Evolutionary conservation across 2,888 invertebrate genomes (phyloP), one percentile per base, ranked within the genome.

Genomic region (Megamerina dolium): DNA sequence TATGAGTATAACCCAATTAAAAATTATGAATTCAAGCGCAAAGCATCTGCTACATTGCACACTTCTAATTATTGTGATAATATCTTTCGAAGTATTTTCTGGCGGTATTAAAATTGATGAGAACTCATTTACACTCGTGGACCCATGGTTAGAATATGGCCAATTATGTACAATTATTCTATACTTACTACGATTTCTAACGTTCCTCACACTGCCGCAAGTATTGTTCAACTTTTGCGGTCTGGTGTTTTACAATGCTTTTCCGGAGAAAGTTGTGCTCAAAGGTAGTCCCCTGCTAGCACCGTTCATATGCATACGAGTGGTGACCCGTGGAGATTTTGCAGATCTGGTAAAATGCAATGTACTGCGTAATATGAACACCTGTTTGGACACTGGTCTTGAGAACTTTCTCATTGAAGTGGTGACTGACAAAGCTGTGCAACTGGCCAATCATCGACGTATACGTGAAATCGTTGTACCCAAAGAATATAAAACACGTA

Each of bases 371-470:
- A 94, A 94, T 67, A 82, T 93, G 77, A 85, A 86, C 58, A 83
- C 84, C 52, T 93, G 93, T 64, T 74, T 85, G 52, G 87, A 90
- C 68, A 87, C 88, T 6, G 94, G 94, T 9, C 75, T 96, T 62
- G 93, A 94, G 70, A 94, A 96, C 69, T 96, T 95, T 63, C 82
- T 94, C 64, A 85, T 96, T 57, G 94, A 96, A 77, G 92, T 96
- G 27, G 95, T 95, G 12, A 92, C 93, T 27, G 95, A 96, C 69
- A 92, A 91, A 69, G 78, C 82, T 8, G 77, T 90, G 20, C 82
- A 83, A 56, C 70, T 91, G 54, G 76, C 82, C n/a, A 77, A 83
- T 46, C 86, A 89, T 70, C 79, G 87, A 41, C 77, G 92, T 54
- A 81, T 92, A 6, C 77, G 91, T 49, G 90, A 91, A 72, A 81